phyloP scores from a whole-genome alignment of 23 tunicate genomes.

The Halocynthia roretzi region DNA sequence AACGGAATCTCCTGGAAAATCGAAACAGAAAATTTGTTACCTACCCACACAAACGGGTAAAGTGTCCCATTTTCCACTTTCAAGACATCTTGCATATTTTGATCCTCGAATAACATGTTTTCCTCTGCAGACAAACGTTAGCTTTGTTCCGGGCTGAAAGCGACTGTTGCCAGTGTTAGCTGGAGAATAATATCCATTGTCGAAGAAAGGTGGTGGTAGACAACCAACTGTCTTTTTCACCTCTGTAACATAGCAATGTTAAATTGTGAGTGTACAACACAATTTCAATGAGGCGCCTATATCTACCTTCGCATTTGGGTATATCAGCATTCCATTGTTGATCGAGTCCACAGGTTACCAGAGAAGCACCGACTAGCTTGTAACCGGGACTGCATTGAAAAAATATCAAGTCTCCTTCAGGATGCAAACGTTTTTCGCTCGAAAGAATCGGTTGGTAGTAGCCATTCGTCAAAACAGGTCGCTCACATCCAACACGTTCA shows the following conservation, averaged over 20 bases:
- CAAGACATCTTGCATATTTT: constrained; percentile 7
- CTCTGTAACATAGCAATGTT: too few species aligned
- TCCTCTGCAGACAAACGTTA: constrained; percentile 2
- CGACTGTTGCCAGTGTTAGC: too few species aligned
- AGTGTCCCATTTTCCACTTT: constrained; percentile 19
- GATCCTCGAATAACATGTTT: constrained; percentile 3
- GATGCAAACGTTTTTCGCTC: not conserved
- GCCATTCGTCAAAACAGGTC: not conserved
- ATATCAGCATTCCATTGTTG: not conserved
- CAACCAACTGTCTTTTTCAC: too few species aligned
- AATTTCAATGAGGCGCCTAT: not conserved
- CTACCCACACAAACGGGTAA: constrained; percentile 18
- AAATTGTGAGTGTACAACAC: too few species aligned
- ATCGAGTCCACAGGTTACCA: not conserved
- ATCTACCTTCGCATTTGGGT: not conserved
- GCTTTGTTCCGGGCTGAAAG: not conserved
- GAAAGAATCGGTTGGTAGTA: not conserved
- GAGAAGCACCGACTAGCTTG: not conserved
- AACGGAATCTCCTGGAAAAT: too few species aligned
- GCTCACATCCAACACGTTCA: constrained; percentile 2
- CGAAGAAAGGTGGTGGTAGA: too few species aligned
- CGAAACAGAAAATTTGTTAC: too few species aligned
- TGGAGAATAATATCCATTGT: too few species aligned
- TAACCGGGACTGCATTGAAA: constrained; percentile 11
- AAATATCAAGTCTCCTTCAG: not conserved